Evolutionary conservation across 2,797 vertebrate species (phyloP).

Genomic region (Anguilla pacifica): DNA sequence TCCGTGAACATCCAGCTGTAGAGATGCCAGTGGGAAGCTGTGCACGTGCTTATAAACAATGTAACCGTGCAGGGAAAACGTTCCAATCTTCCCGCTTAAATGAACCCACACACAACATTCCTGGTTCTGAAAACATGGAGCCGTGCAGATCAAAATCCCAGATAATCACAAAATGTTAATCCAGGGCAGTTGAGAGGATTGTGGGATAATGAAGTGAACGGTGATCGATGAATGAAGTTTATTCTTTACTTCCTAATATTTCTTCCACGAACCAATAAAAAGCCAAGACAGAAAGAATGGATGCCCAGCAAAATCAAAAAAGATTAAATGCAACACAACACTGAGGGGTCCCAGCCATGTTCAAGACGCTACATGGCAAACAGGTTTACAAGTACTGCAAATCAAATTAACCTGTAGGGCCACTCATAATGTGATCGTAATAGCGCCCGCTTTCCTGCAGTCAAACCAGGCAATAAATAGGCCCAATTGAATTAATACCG

Average conservation of each 20-base stretch:
- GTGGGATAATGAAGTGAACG: neutral
- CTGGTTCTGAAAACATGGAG: neutral
- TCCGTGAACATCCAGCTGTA: neutral
- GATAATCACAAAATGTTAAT: neutral
- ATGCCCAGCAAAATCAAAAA: neutral
- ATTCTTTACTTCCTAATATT: neutral
- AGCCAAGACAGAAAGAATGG: neutral
- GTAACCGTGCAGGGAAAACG: neutral
- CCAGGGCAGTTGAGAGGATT: neutral
- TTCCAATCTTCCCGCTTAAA: neutral
- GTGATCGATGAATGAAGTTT: neutral
- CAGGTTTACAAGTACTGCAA: slow-evolving; percentile 6
- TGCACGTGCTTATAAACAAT: neutral
- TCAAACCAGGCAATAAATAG: slow-evolving; percentile 26
- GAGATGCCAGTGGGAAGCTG: neutral
- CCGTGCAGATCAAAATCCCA: neutral
- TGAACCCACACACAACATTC: neutral
- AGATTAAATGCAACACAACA: neutral
- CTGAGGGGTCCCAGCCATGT: neutral
- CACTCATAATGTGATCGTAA: slow-evolving; percentile 9
- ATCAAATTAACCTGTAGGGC: slow-evolving; percentile 3
- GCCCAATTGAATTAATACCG: slow-evolving; percentile 29
- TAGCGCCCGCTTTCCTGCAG: neutral
- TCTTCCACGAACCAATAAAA: neutral
- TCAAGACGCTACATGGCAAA: neutral